Evolutionary conservation across 2,888 invertebrate species (phyloP).

Genomic region (Stratiomys singularior): DNA sequence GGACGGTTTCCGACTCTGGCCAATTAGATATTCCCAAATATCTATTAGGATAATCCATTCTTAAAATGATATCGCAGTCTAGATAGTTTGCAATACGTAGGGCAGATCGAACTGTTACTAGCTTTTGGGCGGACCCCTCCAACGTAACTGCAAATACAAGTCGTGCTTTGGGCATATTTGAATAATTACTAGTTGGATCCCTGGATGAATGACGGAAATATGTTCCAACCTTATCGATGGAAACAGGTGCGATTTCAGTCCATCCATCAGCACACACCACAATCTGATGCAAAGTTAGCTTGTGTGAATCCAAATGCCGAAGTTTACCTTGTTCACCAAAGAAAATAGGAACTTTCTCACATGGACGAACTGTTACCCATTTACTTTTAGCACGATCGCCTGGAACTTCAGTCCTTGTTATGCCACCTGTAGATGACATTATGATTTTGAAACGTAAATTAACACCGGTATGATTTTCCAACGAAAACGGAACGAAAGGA

Average conservation of each 20-base stretch:
- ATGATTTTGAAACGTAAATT: constrained; percentile 87
- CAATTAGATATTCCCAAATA: constrained; percentile 53
- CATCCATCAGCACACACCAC: constrained; percentile 91
- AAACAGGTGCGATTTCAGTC: constrained; percentile 86
- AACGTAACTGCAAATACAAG: constrained; percentile 91
- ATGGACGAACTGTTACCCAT: constrained; percentile 79
- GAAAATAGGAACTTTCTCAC: constrained; percentile 84
- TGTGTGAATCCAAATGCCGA: constrained; percentile 79
- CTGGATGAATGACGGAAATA: constrained; percentile 82
- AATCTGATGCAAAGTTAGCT: constrained; percentile 85
- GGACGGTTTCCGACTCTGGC: constrained; percentile 62
- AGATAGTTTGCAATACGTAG: constrained; percentile 82
- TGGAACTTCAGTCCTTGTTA: constrained; percentile 61
- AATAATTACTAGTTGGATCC: constrained; percentile 55
- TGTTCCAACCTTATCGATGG: constrained; percentile 94
- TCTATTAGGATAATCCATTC: constrained; percentile 68
- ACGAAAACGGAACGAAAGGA: constrained; percentile 94
- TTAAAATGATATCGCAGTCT: constrained; percentile 77
- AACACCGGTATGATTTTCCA: constrained; percentile 92
- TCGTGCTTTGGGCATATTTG: constrained; percentile 70
- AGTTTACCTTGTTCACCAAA: constrained; percentile 82
- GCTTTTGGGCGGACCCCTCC: constrained; percentile 93
- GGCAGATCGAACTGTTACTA: constrained; percentile 92
- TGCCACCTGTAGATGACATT: constrained; percentile 75
- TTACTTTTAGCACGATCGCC: constrained; percentile 63